Conservation (phyloP, 2,797 vertebrate species). For the Steatocranus sp. region DNA sequence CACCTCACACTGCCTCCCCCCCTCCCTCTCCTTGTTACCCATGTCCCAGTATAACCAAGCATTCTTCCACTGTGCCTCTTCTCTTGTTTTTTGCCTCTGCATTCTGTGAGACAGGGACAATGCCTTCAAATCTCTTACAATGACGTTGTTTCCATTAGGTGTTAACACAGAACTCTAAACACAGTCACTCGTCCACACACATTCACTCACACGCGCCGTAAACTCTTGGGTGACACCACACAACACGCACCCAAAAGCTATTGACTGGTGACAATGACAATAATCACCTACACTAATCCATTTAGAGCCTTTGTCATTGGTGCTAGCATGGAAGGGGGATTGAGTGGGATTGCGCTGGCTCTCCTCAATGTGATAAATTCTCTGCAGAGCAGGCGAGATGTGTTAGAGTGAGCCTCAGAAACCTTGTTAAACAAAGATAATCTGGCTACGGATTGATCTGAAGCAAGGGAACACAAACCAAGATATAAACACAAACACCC, state of each 20-base stretch:
- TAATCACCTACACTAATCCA: slow-evolving; percentile 76
- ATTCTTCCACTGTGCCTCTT: not conserved
- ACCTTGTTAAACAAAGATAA: slow-evolving; percentile 62
- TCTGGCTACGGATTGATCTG: slow-evolving; percentile 45
- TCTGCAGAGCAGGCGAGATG: slow-evolving; percentile 17
- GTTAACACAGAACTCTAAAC: slow-evolving; percentile 22
- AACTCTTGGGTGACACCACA: slow-evolving; percentile 27
- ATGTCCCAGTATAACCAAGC: not conserved
- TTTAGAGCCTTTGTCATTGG: slow-evolving; percentile 71
- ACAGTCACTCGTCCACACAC: not conserved
- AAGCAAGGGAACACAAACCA: not conserved
- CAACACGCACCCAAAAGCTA: slow-evolving; percentile 39
- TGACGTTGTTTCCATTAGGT: slow-evolving; percentile 21
- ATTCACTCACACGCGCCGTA: not conserved
- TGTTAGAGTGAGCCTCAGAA: slow-evolving; percentile 51
- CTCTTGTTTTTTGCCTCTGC: slow-evolving; percentile 12
- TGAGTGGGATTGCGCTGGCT: slow-evolving; percentile 42
- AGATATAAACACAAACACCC: slow-evolving; percentile 13
- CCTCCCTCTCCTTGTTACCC: not conserved
- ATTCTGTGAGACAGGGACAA: slow-evolving; percentile 10
- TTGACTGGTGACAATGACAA: slow-evolving; percentile 64
- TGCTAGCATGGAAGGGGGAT: slow-evolving; percentile 38
- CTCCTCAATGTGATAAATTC: slow-evolving; percentile 42
- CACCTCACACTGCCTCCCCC: slow-evolving; percentile 9
- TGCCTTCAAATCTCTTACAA: slow-evolving; percentile 27